phyloP scores from a whole-genome alignment of 2,113 vertebrate species.

The Oncorhynchus nerka region DNA sequence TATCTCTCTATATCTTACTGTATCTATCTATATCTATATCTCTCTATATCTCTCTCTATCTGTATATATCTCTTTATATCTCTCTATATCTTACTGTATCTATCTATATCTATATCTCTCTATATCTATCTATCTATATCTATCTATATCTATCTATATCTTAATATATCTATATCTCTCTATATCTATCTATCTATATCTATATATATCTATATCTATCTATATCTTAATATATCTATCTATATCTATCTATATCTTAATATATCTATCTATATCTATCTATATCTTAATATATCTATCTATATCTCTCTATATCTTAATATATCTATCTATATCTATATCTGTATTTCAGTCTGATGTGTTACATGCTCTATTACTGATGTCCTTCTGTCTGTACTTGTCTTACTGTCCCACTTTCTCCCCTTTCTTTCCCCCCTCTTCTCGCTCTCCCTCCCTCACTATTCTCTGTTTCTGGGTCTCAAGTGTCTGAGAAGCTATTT shows the following conservation, averaged over 20 bases:
- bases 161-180: neutral
- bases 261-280: too few species aligned
- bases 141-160: conserved; percentile 48
- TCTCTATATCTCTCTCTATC: too few species aligned
- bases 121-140: too few species aligned
- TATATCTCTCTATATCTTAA: neutral
- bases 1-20: neutral
- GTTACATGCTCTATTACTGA: conserved; percentile 19
- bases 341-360: conserved; percentile 15
- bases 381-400: conserved; percentile 29
- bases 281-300: conserved; percentile 3
- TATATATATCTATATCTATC: too few species aligned
- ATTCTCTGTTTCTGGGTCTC: neutral
- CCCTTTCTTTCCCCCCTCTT: neutral
- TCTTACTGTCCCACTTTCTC: conserved; percentile 48
- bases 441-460: neutral
- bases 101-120: too few species aligned
- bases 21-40: conserved; percentile 10
- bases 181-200: too few species aligned
- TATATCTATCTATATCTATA: conserved; percentile 22
- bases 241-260: too few species aligned
- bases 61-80: too few species aligned
- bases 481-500: conserved; percentile 6
- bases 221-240: neutral
- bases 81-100: too few species aligned